phyloP scores from a whole-genome alignment of 1,140 invertebrate species.

The Coptotermes formosanus region DNA sequence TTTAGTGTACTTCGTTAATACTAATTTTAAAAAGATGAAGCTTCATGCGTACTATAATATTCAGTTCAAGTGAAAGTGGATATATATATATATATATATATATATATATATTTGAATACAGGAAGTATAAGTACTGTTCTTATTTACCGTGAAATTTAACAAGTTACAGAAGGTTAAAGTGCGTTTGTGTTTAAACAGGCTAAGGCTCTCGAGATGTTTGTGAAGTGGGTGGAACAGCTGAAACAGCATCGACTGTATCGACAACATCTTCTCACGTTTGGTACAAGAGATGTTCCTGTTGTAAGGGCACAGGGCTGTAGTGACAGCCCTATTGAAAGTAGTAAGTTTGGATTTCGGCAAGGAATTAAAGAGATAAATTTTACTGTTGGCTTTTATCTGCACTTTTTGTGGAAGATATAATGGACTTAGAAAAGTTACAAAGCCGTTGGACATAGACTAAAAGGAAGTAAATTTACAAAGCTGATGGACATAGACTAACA shows the following conservation, averaged over 20 bases:
- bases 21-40: too few species aligned
- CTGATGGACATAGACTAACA: too few species aligned
- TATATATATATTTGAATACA: too few species aligned
- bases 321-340: constrained; percentile 29
- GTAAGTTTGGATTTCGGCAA: background rate
- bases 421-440: too few species aligned
- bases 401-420: background rate
- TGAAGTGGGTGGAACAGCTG: constrained; percentile 73
- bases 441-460: too few species aligned
- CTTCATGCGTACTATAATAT: too few species aligned
- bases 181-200: constrained; percentile 49
- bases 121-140: too few species aligned
- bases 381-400: background rate
- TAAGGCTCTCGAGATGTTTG: constrained; percentile 68
- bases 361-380: background rate
- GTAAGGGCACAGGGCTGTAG: constrained; percentile 16
- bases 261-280: constrained; percentile 72
- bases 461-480: too few species aligned
- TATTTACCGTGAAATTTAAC: too few species aligned
- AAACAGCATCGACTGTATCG: constrained; percentile 75
- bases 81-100: too few species aligned
- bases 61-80: too few species aligned
- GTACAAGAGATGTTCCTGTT: constrained; percentile 38
- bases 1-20: too few species aligned
- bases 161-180: background rate